A percentile compares a stretch with the other conserved stretches of the same genome.
Conservation (phyloP, 2,113 vertebrate species). For the Heterocephalus glaber region DNA sequence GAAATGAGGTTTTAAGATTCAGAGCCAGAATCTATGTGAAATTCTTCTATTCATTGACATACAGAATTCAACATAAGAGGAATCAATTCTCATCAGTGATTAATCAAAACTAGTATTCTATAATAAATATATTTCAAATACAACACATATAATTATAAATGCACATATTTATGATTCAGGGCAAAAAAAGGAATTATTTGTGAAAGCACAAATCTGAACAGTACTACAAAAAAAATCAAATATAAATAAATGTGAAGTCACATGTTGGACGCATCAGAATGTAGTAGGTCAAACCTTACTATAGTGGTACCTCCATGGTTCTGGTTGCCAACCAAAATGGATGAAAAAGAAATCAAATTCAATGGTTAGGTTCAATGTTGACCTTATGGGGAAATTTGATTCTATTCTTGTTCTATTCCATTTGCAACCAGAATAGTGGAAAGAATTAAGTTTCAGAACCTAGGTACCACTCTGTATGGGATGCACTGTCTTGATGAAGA, state of each 20-base stretch:
- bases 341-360: neutral
- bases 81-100: neutral
- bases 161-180: neutral
- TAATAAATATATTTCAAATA: neutral
- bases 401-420: neutral
- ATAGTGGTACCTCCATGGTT: neutral
- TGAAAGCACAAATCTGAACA: neutral
- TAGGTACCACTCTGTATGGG: neutral
- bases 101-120: neutral
- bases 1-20: conserved; percentile 29
- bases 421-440: neutral
- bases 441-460: neutral
- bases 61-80: neutral
- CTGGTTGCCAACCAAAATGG: neutral
- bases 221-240: neutral
- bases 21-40: neutral
- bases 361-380: neutral
- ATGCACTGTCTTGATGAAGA: neutral
- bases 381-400: neutral
- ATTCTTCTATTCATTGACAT: neutral
- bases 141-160: neutral
- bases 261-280: neutral
- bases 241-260: neutral
- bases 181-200: neutral
- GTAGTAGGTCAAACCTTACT: neutral